These are phyloP conservation scores for Anoura caudifer DNA, from an alignment of 2,113 vertebrate species.

Conservation along the genomic window DNA sequence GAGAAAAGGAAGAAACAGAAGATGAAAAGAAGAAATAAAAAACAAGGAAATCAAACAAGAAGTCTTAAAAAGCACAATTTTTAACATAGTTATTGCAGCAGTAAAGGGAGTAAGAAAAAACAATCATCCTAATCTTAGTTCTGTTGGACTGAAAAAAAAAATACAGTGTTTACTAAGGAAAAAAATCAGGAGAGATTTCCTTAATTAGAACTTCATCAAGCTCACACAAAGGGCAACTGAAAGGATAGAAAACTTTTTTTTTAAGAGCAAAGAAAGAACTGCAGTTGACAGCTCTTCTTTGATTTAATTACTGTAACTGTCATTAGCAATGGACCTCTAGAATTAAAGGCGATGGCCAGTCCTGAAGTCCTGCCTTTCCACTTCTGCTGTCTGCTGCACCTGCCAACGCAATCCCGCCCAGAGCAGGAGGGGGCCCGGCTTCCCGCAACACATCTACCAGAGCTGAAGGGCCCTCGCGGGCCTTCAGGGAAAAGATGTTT, in stretches of 20 bases:
- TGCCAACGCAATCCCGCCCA: constrained; percentile 3
- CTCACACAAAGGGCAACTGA: constrained; percentile 49
- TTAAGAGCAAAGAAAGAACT: constrained; percentile 57
- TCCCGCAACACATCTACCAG: neutral
- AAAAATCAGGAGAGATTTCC: constrained; percentile 66
- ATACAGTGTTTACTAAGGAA: constrained; percentile 74
- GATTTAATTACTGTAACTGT: constrained; percentile 71
- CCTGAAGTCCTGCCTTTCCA: constrained; percentile 28
- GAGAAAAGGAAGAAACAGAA: neutral
- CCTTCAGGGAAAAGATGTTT: neutral
- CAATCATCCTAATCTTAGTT: constrained; percentile 40
- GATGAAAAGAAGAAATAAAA: neutral
- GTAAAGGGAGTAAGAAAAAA: constrained; percentile 5
- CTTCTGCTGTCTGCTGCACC: constrained; percentile 11
- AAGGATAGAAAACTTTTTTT: constrained; percentile 67
- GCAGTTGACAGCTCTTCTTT: constrained; percentile 74
- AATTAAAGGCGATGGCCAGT: constrained; percentile 62
- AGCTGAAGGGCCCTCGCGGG: neutral
- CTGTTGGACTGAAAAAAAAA: constrained; percentile 74
- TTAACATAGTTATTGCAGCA: neutral
- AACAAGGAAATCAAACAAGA: neutral
- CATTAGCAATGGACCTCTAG: constrained; percentile 73
- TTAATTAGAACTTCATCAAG: constrained; percentile 78
- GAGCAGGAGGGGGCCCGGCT: neutral
- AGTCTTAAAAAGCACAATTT: neutral